phyloP scores from a whole-genome alignment of 2,888 invertebrate species.

The Linyphia triangularis region DNA sequence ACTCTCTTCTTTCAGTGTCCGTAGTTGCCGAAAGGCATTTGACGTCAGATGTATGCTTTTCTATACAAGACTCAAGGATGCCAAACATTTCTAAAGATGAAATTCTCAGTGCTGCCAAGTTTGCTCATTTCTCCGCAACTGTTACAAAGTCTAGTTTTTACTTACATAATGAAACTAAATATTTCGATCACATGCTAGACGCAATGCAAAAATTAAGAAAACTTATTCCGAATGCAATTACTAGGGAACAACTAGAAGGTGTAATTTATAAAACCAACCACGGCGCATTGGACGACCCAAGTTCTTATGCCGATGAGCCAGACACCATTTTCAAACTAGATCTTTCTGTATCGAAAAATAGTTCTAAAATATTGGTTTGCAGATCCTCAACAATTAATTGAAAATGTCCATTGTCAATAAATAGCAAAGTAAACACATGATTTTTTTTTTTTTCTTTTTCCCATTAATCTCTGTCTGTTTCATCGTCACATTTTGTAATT shows the following conservation, averaged over 20 bases:
- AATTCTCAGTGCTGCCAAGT: neutral
- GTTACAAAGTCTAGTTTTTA: neutral
- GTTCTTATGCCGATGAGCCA: constrained; percentile 42
- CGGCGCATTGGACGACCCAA: constrained; percentile 37
- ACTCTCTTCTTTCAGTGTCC: constrained; percentile 53
- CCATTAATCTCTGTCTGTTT: too few species aligned
- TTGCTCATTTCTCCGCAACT: neutral
- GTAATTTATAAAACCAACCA: constrained; percentile 44
- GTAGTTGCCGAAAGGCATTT: constrained; percentile 42
- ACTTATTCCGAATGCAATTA: constrained; percentile 16
- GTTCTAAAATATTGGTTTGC: constrained; percentile 26
- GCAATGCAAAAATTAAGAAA: constrained; percentile 7
- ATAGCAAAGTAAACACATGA: too few species aligned
- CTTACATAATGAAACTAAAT: constrained; percentile 19
- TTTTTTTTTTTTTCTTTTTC: too few species aligned
- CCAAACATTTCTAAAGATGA: neutral
- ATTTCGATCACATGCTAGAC: constrained; percentile 12
- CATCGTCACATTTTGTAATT: too few species aligned
- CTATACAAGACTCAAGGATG: constrained; percentile 28
- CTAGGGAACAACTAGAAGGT: constrained; percentile 24
- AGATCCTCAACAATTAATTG: constrained; percentile 54
- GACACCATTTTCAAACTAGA: constrained; percentile 6
- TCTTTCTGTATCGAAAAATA: neutral
- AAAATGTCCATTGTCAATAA: too few species aligned
- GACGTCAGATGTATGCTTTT: constrained; percentile 37